Evolutionary conservation across 2,797 vertebrate genomes (phyloP).

Genomic region (Strix occidentalis): DNA sequence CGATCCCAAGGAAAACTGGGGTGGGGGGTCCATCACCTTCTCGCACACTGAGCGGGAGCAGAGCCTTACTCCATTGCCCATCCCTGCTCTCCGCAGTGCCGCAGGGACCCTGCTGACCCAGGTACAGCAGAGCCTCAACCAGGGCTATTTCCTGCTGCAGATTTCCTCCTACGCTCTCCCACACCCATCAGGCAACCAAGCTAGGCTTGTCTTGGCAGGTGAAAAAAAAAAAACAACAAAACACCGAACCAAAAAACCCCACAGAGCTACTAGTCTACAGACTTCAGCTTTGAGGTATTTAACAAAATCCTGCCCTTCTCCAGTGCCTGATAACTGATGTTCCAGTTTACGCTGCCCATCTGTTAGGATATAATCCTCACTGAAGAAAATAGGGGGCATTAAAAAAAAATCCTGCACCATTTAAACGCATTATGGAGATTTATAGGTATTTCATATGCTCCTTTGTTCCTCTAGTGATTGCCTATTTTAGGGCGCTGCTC

Average conservation of each 20-base stretch:
- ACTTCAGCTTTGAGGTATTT: not conserved
- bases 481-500: not conserved
- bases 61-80: too few species aligned
- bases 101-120: not conserved
- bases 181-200: not conserved
- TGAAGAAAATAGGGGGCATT: not conserved
- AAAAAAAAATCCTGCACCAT: not conserved
- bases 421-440: slow-evolving; percentile 19
- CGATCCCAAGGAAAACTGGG: not conserved
- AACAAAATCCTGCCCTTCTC: not conserved
- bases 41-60: not conserved
- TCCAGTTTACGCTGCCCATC: not conserved
- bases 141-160: not conserved
- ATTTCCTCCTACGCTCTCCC: not conserved
- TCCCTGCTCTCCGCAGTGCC: too few species aligned
- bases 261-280: not conserved
- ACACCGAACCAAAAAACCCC: too few species aligned
- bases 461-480: not conserved
- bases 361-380: not conserved
- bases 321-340: not conserved
- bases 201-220: not conserved
- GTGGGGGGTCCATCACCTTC: not conserved
- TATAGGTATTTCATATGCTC: not conserved
- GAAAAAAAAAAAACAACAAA: too few species aligned
- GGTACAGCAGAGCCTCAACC: not conserved